These are phyloP conservation scores for Rhingia rostrata DNA, from an alignment of 2,888 invertebrate genomes.

Conservation along the genomic window DNA sequence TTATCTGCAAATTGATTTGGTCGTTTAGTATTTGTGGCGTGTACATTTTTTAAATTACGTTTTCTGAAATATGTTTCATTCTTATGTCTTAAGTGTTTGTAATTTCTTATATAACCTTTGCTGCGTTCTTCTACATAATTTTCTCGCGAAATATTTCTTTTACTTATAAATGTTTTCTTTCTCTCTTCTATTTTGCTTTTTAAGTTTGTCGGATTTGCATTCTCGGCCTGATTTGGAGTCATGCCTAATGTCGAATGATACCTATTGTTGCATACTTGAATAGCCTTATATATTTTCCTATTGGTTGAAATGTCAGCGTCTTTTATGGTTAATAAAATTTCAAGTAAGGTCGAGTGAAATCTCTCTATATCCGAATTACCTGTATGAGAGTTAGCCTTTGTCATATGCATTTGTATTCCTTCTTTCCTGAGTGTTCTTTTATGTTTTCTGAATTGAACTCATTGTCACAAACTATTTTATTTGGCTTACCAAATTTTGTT, in stretches of 20 bases:
- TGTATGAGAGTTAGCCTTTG: conserved; percentile 13
- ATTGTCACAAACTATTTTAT: conserved; percentile 31
- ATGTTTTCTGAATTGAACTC: conserved; percentile 36
- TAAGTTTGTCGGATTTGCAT: neutral
- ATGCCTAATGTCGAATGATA: conserved; percentile 12
- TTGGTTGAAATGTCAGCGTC: conserved; percentile 26
- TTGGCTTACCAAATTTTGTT: conserved; percentile 21
- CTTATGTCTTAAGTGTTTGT: conserved; percentile 47
- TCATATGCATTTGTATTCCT: conserved; percentile 14
- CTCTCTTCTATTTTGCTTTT: neutral
- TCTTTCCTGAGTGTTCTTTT: conserved; percentile 14
- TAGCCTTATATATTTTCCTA: conserved; percentile 18
- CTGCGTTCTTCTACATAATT: conserved; percentile 8
- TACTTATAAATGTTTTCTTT: conserved; percentile 19
- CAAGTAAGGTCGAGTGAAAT: conserved; percentile 25
- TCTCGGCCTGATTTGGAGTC: conserved; percentile 8
- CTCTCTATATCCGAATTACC: conserved; percentile 18
- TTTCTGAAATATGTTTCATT: conserved; percentile 37
- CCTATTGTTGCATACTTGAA: conserved; percentile 12
- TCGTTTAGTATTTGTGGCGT: conserved; percentile 25
- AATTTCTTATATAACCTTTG: conserved; percentile 41
- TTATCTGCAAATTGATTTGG: conserved; percentile 12
- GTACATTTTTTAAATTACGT: conserved; percentile 11
- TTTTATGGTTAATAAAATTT: conserved; percentile 27
- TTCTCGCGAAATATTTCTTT: conserved; percentile 24